Evolutionary conservation across 2,888 invertebrate genomes (phyloP), one percentile per base, ranked within the genome.

Genomic region (Folsomia manolachei): DNA sequence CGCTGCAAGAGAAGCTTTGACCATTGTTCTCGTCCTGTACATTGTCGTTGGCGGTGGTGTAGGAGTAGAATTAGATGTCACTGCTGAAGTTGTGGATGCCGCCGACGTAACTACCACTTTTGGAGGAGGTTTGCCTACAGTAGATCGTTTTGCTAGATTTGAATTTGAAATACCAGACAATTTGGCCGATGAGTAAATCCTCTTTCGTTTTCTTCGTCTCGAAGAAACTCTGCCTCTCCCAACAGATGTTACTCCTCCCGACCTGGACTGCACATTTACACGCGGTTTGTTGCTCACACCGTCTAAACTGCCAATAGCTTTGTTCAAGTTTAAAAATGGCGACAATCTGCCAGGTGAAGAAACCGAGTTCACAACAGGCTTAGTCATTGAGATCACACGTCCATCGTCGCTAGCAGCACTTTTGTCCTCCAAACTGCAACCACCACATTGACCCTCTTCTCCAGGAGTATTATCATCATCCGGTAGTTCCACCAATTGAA

Each of bases 21-120:
- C 78, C 11, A 75, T 74, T 0, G 80, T 81, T 14, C 81, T 60
- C 24, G 79, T 81, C 71, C 80, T 74, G 65, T 81, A 81, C 25
- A 78, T 78, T 2, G 78, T 78, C 24, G 70, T 69, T 21, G 75
- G 70, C 14, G 72, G 65, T 9, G 24, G 18, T 18, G 7, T 24
- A 25, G 2, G 2, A 19, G 56, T 21, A 11, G 26, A 4, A 2
- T 14, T 25, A 2, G 53, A 4, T 21, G 2, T 25, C 1, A 9
- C 7, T 25, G 24, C 1, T 11, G 19, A 26, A 21, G 70, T 70
- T 23, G 72, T 65, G 23, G 62, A 26, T 21, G 66, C 9, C 62
- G 63, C 70, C 14, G 66, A 65, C 11, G 63, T 51, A n/a, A 68
- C 18, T n/a, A 62, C n/a, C 19, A 67, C 25, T 26, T 56, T 61